These are phyloP conservation scores for Macrostomum lignano DNA, from an alignment of 1,140 invertebrate genomes.

Conservation along the genomic window DNA sequence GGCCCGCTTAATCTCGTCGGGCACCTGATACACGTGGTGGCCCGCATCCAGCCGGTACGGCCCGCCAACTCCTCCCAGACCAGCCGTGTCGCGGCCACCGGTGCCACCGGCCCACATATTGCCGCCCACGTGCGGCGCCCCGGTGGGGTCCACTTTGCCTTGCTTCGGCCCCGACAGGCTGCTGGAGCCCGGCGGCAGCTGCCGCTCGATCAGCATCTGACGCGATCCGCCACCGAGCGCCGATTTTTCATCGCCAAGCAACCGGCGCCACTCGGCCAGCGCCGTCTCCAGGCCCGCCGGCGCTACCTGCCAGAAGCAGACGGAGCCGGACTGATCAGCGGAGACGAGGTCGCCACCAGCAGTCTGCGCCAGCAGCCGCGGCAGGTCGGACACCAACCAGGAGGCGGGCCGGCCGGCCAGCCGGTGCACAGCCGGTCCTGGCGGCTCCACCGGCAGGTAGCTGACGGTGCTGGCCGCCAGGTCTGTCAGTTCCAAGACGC, in stretches of 20 bases:
- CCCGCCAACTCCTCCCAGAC: slow-evolving; percentile 30
- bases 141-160: slow-evolving; percentile 56
- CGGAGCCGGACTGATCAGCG: slow-evolving; percentile 33
- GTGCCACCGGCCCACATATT: slow-evolving; percentile 83
- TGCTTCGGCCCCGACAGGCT: slow-evolving; percentile 46
- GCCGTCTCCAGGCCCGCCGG: slow-evolving; percentile 28
- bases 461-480: no score
- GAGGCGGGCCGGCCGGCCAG: no score
- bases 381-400: slow-evolving; percentile 16
- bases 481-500: no score
- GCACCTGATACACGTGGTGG: slow-evolving; percentile 60
- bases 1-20: no score
- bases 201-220: no score
- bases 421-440: slow-evolving; percentile 12
- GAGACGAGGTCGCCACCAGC: slow-evolving; percentile 32
- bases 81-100: slow-evolving; percentile 56
- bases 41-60: slow-evolving; percentile 47
- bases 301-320: slow-evolving; percentile 36
- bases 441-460: no score
- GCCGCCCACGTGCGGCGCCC: slow-evolving; percentile 67
- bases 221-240: slow-evolving; percentile 8
- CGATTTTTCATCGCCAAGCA: slow-evolving; percentile 24
- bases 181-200: slow-evolving; percentile 37
- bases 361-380: slow-evolving; percentile 19
- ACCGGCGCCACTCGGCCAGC: slow-evolving; percentile 28